A percentile compares a stretch with the other conserved stretches of the same genome.
phyloP scores from a whole-genome alignment of 2,113 vertebrate genomes.

The Trematomus loennbergii region DNA sequence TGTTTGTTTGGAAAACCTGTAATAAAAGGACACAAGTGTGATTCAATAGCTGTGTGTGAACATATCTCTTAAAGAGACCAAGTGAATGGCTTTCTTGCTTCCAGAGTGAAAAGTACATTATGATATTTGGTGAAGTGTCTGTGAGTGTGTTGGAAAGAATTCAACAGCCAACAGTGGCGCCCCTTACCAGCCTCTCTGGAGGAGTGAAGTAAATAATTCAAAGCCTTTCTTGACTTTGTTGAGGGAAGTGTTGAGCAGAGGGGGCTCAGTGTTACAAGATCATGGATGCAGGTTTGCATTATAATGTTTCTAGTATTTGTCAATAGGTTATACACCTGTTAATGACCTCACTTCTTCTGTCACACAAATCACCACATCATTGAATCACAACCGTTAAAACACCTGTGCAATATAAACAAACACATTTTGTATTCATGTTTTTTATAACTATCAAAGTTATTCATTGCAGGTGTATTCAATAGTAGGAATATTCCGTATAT shows the following conservation, averaged over 20 bases:
- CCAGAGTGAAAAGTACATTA: conserved; percentile 14
- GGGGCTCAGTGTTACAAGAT: conserved; percentile 26
- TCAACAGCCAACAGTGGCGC: conserved; percentile 24
- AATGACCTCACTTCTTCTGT: not conserved
- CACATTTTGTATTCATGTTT: not conserved
- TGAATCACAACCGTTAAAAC: not conserved
- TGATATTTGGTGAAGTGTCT: conserved; percentile 24
- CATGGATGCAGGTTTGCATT: conserved; percentile 26
- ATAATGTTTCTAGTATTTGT: conserved; percentile 24
- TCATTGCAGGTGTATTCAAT: not conserved
- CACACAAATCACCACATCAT: not conserved
- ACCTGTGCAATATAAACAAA: not conserved
- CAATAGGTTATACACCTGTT: conserved; percentile 5
- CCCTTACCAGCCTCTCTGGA: conserved; percentile 36
- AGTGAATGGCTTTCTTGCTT: conserved; percentile 11
- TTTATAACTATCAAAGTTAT: not conserved
- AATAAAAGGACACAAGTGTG: too few species aligned
- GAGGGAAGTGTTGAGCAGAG: conserved; percentile 20
- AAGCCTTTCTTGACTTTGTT: conserved; percentile 38
- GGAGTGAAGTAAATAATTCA: conserved; percentile 65
- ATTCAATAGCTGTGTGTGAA: not conserved
- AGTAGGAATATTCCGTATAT: not conserved
- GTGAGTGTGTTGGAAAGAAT: conserved; percentile 30
- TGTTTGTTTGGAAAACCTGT: conserved; percentile 2
- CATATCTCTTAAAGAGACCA: conserved; percentile 10